These are phyloP conservation scores for Drosophila mimetica DNA, from an alignment of 2,888 invertebrate species.

Conservation along the genomic window DNA sequence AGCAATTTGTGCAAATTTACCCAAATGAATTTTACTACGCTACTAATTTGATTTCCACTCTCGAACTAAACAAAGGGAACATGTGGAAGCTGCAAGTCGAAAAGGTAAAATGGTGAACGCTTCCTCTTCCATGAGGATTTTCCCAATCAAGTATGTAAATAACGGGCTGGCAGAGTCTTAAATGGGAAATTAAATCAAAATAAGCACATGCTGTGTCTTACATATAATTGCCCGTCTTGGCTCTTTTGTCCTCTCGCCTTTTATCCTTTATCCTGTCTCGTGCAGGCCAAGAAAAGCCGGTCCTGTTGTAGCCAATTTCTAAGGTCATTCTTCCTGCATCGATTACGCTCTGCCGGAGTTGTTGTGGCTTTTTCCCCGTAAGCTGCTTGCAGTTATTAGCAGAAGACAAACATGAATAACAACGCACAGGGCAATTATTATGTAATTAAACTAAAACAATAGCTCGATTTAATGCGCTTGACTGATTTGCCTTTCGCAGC, in stretches of 20 bases:
- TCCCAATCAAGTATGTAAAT: conserved; percentile 77
- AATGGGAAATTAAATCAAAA: conserved; percentile 77
- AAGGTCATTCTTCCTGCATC: conserved; percentile 21
- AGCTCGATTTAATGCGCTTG: conserved; percentile 61
- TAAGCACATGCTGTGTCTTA: conserved; percentile 60
- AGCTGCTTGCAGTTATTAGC: conserved; percentile 71
- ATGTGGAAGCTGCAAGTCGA: conserved; percentile 25
- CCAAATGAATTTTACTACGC: conserved; percentile 61
- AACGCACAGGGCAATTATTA: conserved; percentile 66
- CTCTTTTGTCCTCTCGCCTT: conserved; percentile 17
- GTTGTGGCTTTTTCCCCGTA: conserved; percentile 43
- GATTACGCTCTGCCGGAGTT: conserved; percentile 16
- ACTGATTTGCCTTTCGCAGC: conserved; percentile 31
- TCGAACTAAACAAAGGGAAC: conserved; percentile 37
- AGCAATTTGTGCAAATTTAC: conserved; percentile 56
- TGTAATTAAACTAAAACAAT: conserved; percentile 77
- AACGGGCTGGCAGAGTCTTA: conserved; percentile 51
- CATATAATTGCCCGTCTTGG: conserved; percentile 63
- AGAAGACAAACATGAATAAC: conserved; percentile 29
- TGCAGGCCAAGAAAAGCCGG: conserved; percentile 51
- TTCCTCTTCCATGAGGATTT: conserved; percentile 38
- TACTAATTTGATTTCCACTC: conserved; percentile 70
- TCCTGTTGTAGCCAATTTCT: conserved; percentile 63
- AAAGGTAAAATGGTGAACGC: conserved; percentile 33
- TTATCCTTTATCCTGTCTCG: conserved; percentile 30